phyloP scores from a whole-genome alignment of 2,797 vertebrate genomes.

The Enteromius afrohamiltoni region DNA sequence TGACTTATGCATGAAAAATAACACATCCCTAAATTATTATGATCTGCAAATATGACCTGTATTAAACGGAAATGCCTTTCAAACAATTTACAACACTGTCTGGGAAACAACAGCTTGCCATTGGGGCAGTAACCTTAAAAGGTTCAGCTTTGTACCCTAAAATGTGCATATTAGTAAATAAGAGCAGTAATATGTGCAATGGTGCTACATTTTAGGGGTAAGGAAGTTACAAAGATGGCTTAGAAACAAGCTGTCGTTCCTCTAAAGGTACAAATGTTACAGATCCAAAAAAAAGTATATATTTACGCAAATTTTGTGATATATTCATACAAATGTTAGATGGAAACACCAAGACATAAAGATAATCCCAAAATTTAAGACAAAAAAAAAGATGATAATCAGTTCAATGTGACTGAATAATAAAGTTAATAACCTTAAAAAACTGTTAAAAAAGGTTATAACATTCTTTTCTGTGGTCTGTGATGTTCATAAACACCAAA shows the following conservation, averaged over 20 bases:
- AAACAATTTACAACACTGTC: not conserved
- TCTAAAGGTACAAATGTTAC: not conserved
- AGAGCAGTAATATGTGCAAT: not conserved
- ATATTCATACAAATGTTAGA: not conserved
- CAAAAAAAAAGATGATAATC: not conserved
- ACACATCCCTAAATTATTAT: constrained; percentile 29
- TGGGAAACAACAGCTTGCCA: not conserved
- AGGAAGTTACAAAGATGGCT: not conserved
- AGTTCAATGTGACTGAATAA: too few species aligned
- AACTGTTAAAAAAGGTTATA: not conserved
- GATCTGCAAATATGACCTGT: constrained; percentile 22
- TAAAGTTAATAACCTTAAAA: not conserved
- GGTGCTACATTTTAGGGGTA: not conserved
- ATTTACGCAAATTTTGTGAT: not conserved
- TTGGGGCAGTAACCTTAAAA: not conserved
- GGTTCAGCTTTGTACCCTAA: not conserved
- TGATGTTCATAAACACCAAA: not conserved
- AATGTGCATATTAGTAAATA: not conserved
- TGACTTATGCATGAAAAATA: constrained; percentile 14
- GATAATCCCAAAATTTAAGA: not conserved
- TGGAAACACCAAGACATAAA: not conserved
- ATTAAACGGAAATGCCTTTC: not conserved
- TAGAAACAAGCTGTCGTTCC: not conserved
- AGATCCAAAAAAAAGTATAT: not conserved
- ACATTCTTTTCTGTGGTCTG: not conserved